A percentile compares a stretch with the other conserved stretches of the same genome.
phyloP scores from a whole-genome alignment of 2,888 invertebrate species.

The Pheosia tremula region DNA sequence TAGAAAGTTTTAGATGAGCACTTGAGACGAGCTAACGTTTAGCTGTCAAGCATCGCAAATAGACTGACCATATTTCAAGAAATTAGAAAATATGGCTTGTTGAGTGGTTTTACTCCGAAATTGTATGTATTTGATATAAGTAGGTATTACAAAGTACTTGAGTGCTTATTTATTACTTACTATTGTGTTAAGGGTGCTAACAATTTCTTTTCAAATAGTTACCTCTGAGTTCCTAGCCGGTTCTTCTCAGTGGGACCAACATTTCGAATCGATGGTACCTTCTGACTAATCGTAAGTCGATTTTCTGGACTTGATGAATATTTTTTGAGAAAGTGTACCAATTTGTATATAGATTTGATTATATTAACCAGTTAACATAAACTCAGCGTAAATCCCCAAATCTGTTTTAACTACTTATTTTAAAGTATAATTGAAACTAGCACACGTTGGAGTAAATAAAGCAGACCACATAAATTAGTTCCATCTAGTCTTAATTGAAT shows the following conservation, averaged over 20 bases:
- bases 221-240: too few relatives aligned
- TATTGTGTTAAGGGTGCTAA: too few relatives aligned
- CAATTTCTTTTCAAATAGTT: too few relatives aligned
- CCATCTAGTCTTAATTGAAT: background rate
- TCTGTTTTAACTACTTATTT: background rate
- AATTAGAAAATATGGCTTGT: background rate
- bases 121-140: too few relatives aligned
- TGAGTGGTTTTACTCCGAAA: background rate
- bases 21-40: constrained; percentile 18
- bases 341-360: too few relatives aligned
- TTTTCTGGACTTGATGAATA: too few relatives aligned
- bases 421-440: background rate
- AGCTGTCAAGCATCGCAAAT: constrained; percentile 17
- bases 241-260: too few relatives aligned
- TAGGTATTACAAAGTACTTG: too few relatives aligned
- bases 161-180: too few relatives aligned
- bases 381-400: background rate
- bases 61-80: background rate
- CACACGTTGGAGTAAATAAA: background rate
- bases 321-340: too few relatives aligned
- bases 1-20: constrained; percentile 15
- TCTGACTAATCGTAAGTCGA: too few relatives aligned
- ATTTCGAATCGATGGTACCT: too few relatives aligned
- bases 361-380: background rate
- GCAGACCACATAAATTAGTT: background rate